Conservation (phyloP, 1,140 invertebrate genomes). For the Caenorhabditis elegans region WBcel235 BX284605.5:13291001-13291500, state of each 20-base stretch:
- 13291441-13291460: conserved; percentile 28
- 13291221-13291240: background rate
- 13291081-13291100: background rate
- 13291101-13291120: background rate
- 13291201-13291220: background rate
- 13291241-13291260: background rate
- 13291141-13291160: conserved; percentile 13
- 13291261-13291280: background rate
- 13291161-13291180: background rate
- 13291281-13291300: background rate
- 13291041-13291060: background rate
- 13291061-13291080: background rate
- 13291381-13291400: background rate
- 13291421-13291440: conserved; percentile 13
- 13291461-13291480: conserved; percentile 14
- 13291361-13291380: background rate
- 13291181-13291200: background rate
- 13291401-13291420: background rate
- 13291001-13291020: too few species aligned
- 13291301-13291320: background rate
- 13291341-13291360: background rate
- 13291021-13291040: background rate
- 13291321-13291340: background rate
- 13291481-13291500: conserved; percentile 25
- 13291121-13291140: background rate